Evolutionary conservation across 2,888 invertebrate species (phyloP).

Genomic region (Drosophila stalkeri): DNA sequence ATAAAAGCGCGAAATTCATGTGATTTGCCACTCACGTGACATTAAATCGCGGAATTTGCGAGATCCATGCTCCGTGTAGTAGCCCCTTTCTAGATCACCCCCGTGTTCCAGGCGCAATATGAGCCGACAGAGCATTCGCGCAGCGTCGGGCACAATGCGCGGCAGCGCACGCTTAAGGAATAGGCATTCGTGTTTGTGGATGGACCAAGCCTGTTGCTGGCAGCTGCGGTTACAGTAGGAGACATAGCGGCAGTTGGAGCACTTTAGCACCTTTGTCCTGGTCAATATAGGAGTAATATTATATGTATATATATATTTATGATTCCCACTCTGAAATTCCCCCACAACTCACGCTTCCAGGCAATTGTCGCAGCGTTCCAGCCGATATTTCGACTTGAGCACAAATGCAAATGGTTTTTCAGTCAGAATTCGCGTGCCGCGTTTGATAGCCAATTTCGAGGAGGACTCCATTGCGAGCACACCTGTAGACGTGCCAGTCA

Average conservation of each 20-base stretch:
- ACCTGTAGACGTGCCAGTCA: constrained; percentile 16
- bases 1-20: rapidly evolving
- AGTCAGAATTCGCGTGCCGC: constrained; percentile 89
- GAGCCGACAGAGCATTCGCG: constrained; percentile 91
- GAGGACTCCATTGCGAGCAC: constrained; percentile 37
- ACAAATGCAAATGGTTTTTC: constrained; percentile 92
- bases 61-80: constrained; percentile 89
- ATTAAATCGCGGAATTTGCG: constrained; percentile 94
- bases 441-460: constrained; percentile 43
- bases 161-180: constrained; percentile 90
- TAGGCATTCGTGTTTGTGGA: constrained; percentile 93
- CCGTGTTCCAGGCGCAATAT: constrained; percentile 88
- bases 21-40: constrained; percentile 90
- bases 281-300: not conserved
- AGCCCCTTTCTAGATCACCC: constrained; percentile 89
- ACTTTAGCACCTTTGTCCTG: constrained; percentile 91
- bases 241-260: constrained; percentile 93
- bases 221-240: constrained; percentile 93
- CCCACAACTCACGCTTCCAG: constrained; percentile 88
- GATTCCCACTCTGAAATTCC: not conserved
- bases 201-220: constrained; percentile 92
- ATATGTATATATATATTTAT: not conserved
- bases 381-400: constrained; percentile 89
- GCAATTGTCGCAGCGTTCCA: constrained; percentile 91
- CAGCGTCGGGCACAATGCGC: constrained; percentile 92